A percentile compares a stretch with the other conserved stretches of the same genome.
Conservation (phyloP, 2,113 vertebrate genomes). For the Charina bottae region DNA sequence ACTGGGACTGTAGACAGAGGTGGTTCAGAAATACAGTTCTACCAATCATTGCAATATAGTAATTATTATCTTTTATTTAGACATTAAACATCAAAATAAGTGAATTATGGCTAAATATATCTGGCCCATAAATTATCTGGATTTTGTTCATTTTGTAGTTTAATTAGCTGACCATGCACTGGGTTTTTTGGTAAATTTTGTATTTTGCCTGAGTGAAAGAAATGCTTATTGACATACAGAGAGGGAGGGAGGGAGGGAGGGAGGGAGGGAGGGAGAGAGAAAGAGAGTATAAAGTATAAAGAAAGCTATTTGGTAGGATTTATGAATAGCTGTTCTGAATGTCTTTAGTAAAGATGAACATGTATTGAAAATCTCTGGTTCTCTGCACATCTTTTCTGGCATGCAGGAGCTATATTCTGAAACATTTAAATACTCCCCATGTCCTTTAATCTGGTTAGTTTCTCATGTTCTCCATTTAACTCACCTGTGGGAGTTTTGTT, state of each 20-base stretch:
- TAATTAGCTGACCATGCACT: not conserved
- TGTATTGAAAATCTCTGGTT: not conserved
- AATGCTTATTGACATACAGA: not conserved
- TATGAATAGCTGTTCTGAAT: slow-evolving; percentile 14
- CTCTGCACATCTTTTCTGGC: not conserved
- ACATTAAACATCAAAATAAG: not conserved
- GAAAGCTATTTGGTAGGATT: not conserved
- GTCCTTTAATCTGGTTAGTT: not conserved
- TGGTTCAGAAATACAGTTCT: not conserved
- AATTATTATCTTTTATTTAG: not conserved
- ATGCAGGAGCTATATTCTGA: not conserved
- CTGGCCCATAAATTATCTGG: not conserved
- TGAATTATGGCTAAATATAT: not conserved
- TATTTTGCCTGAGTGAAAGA: not conserved
- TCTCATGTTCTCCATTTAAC: not conserved
- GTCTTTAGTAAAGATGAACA: slow-evolving; percentile 1
- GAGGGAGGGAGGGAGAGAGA: no score
- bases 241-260: no score
- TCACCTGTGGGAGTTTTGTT: not conserved
- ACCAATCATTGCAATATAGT: not conserved
- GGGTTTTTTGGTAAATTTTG: not conserved
- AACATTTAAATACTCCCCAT: not conserved
- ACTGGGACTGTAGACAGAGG: not conserved
- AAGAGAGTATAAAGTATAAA: not conserved
- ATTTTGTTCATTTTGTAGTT: not conserved